A percentile compares a stretch with the other conserved stretches of the same genome.
Evolutionary conservation across 2,113 vertebrate species (phyloP).

Genomic region (Rhizomys pruinosus): DNA sequence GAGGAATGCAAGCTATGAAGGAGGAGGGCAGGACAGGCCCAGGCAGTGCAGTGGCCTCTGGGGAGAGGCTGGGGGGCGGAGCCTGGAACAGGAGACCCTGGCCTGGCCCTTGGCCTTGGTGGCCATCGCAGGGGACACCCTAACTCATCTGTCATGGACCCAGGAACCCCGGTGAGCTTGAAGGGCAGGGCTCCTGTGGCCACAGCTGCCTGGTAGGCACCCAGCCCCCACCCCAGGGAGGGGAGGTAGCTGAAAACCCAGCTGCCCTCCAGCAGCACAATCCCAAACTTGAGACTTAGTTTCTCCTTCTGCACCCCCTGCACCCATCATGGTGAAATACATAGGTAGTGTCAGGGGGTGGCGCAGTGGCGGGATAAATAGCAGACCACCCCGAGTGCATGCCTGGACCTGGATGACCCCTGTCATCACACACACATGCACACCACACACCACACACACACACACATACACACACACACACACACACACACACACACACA

Average conservation of each 20-base stretch:
- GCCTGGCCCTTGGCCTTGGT: conserved; percentile 48
- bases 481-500: neutral
- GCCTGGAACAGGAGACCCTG: neutral
- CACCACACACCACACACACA: no score
- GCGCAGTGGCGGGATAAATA: neutral
- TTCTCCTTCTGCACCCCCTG: neutral
- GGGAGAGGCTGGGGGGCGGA: conserved; percentile 5
- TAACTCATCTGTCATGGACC: conserved; percentile 2
- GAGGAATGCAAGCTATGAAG: conserved; percentile 79
- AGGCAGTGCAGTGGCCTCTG: conserved; percentile 54
- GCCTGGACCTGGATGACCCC: neutral
- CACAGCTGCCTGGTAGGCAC: neutral
- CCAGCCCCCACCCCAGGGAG: neutral
- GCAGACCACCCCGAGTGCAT: neutral
- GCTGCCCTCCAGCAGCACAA: neutral
- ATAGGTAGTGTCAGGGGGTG: neutral
- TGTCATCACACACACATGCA: neutral
- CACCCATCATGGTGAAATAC: neutral
- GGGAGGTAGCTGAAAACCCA: neutral
- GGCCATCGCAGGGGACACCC: neutral
- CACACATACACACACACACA: no score
- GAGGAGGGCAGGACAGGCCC: conserved; percentile 73
- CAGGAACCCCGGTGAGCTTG: neutral
- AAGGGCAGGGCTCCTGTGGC: no score
- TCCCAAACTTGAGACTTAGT: conserved; percentile 10